phyloP scores from a whole-genome alignment of 2,888 invertebrate species.

The Tricholauxania praeusta region DNA sequence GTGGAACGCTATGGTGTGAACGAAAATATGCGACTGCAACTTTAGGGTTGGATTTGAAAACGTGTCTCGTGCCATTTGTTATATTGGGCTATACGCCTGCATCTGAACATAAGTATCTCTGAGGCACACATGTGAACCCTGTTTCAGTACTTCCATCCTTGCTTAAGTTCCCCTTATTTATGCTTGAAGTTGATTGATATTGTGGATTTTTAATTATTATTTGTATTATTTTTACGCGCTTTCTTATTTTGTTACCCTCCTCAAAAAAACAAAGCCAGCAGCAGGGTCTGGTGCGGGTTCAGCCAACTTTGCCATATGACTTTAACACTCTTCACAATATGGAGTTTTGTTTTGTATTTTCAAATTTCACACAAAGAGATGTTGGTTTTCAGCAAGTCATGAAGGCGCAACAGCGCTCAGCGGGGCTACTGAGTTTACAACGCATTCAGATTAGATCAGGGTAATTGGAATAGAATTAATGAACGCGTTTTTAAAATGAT shows the following conservation, averaged over 20 bases:
- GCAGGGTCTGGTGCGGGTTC: not conserved
- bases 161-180: too few relatives aligned
- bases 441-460: too few relatives aligned
- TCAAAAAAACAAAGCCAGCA: not conserved
- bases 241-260: not conserved
- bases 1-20: too few relatives aligned
- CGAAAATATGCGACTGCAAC: too few relatives aligned
- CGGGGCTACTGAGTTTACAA: too few relatives aligned
- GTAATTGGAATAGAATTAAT: too few relatives aligned
- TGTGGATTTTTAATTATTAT: constrained; percentile 5
- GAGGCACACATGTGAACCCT: not conserved
- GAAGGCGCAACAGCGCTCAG: too few relatives aligned
- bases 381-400: too few relatives aligned
- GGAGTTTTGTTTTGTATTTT: not conserved
- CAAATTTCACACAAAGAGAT: too few relatives aligned
- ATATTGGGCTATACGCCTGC: not conserved
- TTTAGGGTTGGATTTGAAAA: not conserved
- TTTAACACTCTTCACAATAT: not conserved
- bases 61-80: constrained; percentile 13
- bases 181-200: constrained; percentile 10
- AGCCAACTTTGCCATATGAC: not conserved
- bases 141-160: too few relatives aligned
- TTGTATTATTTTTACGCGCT: not conserved
- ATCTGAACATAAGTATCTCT: not conserved
- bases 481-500: too few relatives aligned